A percentile compares a stretch with the other conserved stretches of the same genome.
phyloP scores from a whole-genome alignment of 1,140 invertebrate species.

The Drosophila lacertosa region DNA sequence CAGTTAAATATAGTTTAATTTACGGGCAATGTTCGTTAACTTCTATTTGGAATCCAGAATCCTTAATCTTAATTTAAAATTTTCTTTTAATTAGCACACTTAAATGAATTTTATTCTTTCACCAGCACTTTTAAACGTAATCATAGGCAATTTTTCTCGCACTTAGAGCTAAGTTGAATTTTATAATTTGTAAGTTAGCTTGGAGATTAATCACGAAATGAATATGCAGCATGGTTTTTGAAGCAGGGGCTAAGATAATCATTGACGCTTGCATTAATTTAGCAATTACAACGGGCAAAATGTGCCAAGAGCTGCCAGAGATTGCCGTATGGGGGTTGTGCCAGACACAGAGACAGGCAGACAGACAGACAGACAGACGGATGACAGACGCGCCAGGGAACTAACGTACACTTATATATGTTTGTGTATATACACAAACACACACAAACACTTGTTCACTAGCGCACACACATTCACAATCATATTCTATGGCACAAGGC shows the following conservation, averaged over 20 bases:
- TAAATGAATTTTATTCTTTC: no score
- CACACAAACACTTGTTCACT: slow-evolving; percentile 5
- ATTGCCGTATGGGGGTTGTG: neutral
- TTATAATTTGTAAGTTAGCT: no score
- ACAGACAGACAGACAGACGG: slow-evolving; percentile 33
- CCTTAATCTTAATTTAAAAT: no score
- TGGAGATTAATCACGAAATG: slow-evolving; percentile 7
- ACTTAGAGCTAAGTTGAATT: no score
- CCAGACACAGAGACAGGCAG: slow-evolving; percentile 3
- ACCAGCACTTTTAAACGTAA: no score
- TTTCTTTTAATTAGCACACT: no score
- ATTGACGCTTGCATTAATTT: slow-evolving; percentile 70
- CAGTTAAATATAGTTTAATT: no score
- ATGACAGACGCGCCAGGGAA: slow-evolving; percentile 60
- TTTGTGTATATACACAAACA: slow-evolving; percentile 18
- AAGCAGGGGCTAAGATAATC: slow-evolving; percentile 51
- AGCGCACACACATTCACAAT: slow-evolving; percentile 4
- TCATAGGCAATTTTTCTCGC: no score
- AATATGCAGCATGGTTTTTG: slow-evolving; percentile 44
- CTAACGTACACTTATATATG: slow-evolving; percentile 10
- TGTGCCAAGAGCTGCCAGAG: slow-evolving; percentile 53
- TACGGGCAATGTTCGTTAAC: no score
- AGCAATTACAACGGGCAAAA: slow-evolving; percentile 65
- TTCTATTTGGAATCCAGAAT: no score
- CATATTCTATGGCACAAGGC: slow-evolving; percentile 11